phyloP scores from a whole-genome alignment of 2,888 invertebrate species.

The Sphaerophoria rueppellii region DNA sequence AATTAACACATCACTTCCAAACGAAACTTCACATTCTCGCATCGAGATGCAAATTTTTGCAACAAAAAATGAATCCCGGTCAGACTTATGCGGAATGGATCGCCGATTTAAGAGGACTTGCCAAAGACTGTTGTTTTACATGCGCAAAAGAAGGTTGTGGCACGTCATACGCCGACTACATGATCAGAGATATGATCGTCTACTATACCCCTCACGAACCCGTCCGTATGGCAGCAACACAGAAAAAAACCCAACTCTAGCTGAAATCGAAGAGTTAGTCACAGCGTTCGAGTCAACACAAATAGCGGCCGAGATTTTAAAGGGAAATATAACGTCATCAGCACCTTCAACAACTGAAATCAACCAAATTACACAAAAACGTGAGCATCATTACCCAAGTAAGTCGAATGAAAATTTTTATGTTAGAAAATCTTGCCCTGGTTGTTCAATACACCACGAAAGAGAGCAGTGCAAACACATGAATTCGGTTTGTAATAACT shows the following conservation, averaged over 20 bases:
- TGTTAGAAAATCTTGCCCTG: conserved; percentile 29
- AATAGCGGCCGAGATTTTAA: conserved; percentile 17
- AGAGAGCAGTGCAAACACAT: conserved; percentile 19
- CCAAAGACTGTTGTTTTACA: too few species aligned
- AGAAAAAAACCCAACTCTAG: conserved; percentile 22
- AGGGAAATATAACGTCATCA: conserved; percentile 2
- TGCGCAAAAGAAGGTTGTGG: too few species aligned
- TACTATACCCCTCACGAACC: too few species aligned
- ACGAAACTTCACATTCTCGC: not conserved
- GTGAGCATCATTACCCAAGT: conserved; percentile 17
- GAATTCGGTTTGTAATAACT: conserved; percentile 35
- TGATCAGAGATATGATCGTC: too few species aligned
- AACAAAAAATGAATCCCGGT: not conserved
- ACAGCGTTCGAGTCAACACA: conserved; percentile 29
- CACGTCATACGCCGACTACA: too few species aligned
- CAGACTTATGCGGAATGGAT: conserved; percentile 8
- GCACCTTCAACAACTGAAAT: not conserved
- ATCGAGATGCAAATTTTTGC: conserved; percentile 24
- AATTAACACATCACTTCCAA: not conserved
- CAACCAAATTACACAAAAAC: not conserved
- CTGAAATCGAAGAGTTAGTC: conserved; percentile 8
- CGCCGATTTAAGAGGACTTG: not conserved
- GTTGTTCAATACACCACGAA: conserved; percentile 14
- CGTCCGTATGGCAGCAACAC: not conserved
- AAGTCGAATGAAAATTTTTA: conserved; percentile 10